These are phyloP conservation scores for Alsophila aescularia DNA, from an alignment of 2,888 invertebrate genomes.

Conservation along the genomic window DNA sequence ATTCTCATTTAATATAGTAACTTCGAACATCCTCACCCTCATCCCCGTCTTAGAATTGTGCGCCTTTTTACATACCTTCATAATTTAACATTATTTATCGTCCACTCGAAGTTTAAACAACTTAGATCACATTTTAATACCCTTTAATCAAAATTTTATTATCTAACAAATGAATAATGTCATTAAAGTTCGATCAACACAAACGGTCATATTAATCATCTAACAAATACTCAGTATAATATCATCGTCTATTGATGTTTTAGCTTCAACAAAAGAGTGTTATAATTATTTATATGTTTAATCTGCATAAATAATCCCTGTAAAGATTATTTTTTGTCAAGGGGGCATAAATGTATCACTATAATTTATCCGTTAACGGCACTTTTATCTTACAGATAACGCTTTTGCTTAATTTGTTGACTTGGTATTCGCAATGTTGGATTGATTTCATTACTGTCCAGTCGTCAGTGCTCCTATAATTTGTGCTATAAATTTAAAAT, in stretches of 20 bases:
- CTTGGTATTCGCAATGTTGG: slow-evolving; percentile 3
- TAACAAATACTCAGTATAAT: neutral
- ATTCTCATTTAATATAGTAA: too few relatives aligned
- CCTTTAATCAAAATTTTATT: slow-evolving; percentile 5
- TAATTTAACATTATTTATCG: neutral
- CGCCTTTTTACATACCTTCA: neutral
- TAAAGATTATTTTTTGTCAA: slow-evolving; percentile 22
- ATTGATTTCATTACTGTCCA: slow-evolving; percentile 10
- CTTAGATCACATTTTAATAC: neutral
- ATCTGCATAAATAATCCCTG: slow-evolving; percentile 14
- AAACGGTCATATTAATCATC: neutral
- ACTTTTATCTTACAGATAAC: slow-evolving; percentile 24
- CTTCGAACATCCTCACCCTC: too few relatives aligned
- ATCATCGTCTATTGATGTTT: slow-evolving; percentile 7
- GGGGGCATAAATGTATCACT: slow-evolving; percentile 30
- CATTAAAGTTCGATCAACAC: slow-evolving; percentile 17
- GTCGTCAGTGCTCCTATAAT: slow-evolving; percentile 3
- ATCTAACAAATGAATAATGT: neutral
- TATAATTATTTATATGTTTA: slow-evolving; percentile 1
- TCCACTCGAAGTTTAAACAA: neutral
- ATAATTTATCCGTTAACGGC: slow-evolving; percentile 16
- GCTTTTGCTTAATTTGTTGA: slow-evolving; percentile 8
- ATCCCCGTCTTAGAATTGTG: too few relatives aligned
- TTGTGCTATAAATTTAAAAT: neutral
- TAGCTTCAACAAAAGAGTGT: neutral